Base-by-base conservation (phyloP, 2,797 vertebrate genomes). In the Mormyrops attenuatus region DNA sequence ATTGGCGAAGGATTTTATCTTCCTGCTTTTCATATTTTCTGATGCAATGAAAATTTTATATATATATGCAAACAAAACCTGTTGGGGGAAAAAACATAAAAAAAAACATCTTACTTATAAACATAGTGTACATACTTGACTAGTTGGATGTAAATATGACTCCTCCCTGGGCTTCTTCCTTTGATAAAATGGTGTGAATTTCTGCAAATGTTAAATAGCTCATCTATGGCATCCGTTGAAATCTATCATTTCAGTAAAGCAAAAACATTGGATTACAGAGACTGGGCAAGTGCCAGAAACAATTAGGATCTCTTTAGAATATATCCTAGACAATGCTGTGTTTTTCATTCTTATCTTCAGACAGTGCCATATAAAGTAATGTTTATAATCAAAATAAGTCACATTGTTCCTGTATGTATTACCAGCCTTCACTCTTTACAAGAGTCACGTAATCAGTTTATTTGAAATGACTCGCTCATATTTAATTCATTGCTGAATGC, bases 251-350 rank as follows among this genome's bases (percentile, higher is more conserved):
- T 93, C 92, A 87, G 91, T 92, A 93, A 94, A 93, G 88, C 92
- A 92, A 93, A 91, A 92, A 89, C 87, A 91, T 89, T 93, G 93
- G 94, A 95, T 93, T 91, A 90, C 30, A 53, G 92, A 92, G 93
- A 92, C 94, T 94, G 94, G 94, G 93, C 93, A 92, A 95, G 93
- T 94, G 93, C 94, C 94, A 38, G 92, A 92, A 94, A 94, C 94
- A 95, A 95, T 95, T 95, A 95, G 94, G 93, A 94, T 91, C 93
- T 94, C 92, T 95, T 95, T 95, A 94, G 11, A 94, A 94, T 94
- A 95, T 94, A 92, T 92, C 92, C 91, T 93, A 91, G 90, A 93
- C 91, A 93, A 92, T 88, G 2, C 3, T 38, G 26, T 69, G 11
- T 22, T 93, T 94, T 93, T n/a, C 92, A 93, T 91, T 92, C 92